Evolutionary conservation across 2,797 vertebrate species (phyloP), one percentile per base, ranked within the genome.

Genomic region (Antrozous pallidus): DNA sequence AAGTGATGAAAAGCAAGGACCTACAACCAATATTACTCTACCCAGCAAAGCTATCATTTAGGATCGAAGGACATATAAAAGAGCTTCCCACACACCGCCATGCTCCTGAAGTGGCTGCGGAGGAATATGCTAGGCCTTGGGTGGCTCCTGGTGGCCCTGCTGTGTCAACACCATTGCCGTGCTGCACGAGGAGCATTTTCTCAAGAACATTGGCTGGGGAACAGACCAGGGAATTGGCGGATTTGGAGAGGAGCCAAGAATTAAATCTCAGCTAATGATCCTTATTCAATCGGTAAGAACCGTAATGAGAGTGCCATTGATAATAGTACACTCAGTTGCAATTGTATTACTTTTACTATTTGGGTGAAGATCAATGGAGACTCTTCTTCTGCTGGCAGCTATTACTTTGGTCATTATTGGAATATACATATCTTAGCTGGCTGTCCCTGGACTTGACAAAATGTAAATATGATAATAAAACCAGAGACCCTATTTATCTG

Each of bases 231-330:
- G 99, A 69, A 99, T 99, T 77, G 99, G 99, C 91, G 99, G 99
- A 81, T 99, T 99, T 79, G 99, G 99, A 97, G 99, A 99, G 91
- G 99, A 99, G 92, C 99, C 99, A 49, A 99, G 99, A 96, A 97
- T 99, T 97, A 99, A 99, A 98, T 99, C 99, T 31, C 99, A 99
- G 96, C 95, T 99, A 65, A 98, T 98, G 81, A 99, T 99, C 85
- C 99, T 99, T 28, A 98, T 99, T 97, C 99, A 99, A 95, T 99
- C 99, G 0, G 98, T 99, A 94, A 98, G 99, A 96, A 99, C 99
- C 0, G 98, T 99, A 88, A 99, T 99, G 99, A 98, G 99, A 99
- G 99, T 99, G 95, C 99, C 99, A 24, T 97, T 99, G 93, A 99
- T 99, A 97, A 98, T 99, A n/a, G 98, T 99, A 93, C 99, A 99